Evolutionary conservation across 2,113 vertebrate species (phyloP).

Genomic region (Rhinopomastus cyanomelas): DNA sequence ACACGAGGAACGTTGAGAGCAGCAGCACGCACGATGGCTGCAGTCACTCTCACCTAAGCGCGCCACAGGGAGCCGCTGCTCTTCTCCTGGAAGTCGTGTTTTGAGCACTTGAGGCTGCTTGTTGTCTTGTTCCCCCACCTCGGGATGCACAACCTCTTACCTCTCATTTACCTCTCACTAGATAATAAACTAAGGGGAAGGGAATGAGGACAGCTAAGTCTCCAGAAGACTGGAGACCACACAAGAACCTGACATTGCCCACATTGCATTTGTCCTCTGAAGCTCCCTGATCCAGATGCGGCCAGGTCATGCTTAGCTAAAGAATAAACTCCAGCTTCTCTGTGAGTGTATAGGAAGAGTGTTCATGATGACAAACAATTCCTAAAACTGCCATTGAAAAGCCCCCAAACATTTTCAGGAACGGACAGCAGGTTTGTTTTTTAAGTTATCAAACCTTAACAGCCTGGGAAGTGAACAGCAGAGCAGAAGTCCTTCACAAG

Average conservation of each 20-base stretch:
- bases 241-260: not conserved
- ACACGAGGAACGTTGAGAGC: not conserved
- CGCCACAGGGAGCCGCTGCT: not conserved
- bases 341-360: not conserved
- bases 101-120: not conserved
- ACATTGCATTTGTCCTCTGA: not conserved
- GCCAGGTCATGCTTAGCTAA: not conserved
- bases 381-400: not conserved
- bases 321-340: not conserved
- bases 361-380: not conserved
- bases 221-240: not conserved
- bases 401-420: not conserved
- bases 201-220: not conserved
- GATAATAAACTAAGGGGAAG: not conserved
- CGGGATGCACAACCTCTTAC: not conserved
- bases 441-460: not conserved
- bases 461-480: not conserved
- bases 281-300: not conserved
- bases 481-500: not conserved
- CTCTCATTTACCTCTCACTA: not conserved
- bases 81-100: not conserved
- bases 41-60: conserved; percentile 20
- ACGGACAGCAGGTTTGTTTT: not conserved
- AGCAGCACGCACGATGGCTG: not conserved
- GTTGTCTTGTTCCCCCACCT: not conserved